Evolutionary conservation across 2,888 invertebrate species (phyloP).

Genomic region (Hipparchia sbordonii): DNA sequence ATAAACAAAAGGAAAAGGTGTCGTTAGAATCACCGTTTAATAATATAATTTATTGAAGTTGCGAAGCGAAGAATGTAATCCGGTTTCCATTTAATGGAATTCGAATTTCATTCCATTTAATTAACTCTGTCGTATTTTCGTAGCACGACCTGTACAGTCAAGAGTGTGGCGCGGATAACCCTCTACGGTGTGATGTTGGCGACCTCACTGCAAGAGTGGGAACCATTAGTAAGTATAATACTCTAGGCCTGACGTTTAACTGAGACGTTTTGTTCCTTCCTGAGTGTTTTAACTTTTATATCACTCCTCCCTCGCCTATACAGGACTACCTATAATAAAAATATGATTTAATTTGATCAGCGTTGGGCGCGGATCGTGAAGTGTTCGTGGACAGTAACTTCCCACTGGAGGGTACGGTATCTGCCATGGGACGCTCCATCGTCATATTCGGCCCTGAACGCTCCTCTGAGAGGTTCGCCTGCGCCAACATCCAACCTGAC

Average conservation of each 20-base stretch:
- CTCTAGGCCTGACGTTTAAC: too few species aligned
- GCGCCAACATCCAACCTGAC: slow-evolving; percentile 95
- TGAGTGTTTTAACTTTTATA: too few species aligned
- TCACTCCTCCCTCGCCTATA: too few species aligned
- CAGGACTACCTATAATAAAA: too few species aligned
- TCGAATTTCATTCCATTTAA: too few species aligned
- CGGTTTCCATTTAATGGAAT: too few species aligned
- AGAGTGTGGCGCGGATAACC: slow-evolving; percentile 95
- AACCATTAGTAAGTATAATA: slow-evolving; percentile 84
- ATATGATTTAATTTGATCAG: slow-evolving; percentile 52
- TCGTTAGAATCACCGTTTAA: too few species aligned
- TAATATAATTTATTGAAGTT: too few species aligned
- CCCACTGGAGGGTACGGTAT: slow-evolving; percentile 90
- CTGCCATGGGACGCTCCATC: slow-evolving; percentile 92
- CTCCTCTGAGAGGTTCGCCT: slow-evolving; percentile 89
- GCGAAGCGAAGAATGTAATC: too few species aligned
- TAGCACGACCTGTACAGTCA: slow-evolving; percentile 92
- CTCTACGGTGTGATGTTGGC: slow-evolving; percentile 94
- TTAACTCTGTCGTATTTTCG: not conserved
- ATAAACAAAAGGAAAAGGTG: too few species aligned
- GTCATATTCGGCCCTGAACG: slow-evolving; percentile 91
- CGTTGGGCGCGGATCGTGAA: slow-evolving; percentile 89
- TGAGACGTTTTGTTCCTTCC: too few species aligned
- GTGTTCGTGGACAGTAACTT: slow-evolving; percentile 94
- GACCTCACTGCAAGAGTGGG: slow-evolving; percentile 94